Conservation (phyloP, 2,888 invertebrate genomes). For the Euzophera pinguis region DNA sequence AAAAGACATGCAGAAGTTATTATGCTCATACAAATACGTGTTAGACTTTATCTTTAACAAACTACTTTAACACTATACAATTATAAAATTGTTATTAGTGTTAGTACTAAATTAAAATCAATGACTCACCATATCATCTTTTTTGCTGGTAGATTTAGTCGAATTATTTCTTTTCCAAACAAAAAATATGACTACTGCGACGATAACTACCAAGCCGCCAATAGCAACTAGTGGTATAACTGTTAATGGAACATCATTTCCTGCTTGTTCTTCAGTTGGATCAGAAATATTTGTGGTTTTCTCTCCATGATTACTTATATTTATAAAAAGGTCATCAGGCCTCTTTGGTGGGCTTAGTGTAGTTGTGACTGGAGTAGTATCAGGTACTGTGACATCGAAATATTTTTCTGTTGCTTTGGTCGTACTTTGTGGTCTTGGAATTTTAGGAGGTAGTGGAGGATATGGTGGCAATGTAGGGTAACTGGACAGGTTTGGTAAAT, state of each 20-base stretch:
- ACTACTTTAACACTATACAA: neutral
- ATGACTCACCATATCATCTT: constrained; percentile 85
- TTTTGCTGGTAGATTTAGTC: constrained; percentile 82
- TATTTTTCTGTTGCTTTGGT: constrained; percentile 52
- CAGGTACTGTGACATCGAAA: constrained; percentile 52
- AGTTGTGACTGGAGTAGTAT: constrained; percentile 44
- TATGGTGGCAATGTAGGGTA: neutral
- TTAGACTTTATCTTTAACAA: neutral
- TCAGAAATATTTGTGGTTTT: constrained; percentile 42
- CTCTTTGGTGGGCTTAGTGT: constrained; percentile 44
- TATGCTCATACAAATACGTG: too few relatives aligned
- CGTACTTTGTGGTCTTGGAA: constrained; percentile 40
- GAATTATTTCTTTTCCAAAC: constrained; percentile 85
- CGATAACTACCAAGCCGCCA: constrained; percentile 83
- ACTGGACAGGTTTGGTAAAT: neutral
- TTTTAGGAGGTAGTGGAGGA: constrained; percentile 39
- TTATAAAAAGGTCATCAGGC: constrained; percentile 43
- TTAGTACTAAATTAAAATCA: neutral
- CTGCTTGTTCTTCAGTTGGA: constrained; percentile 55
- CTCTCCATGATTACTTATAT: constrained; percentile 32
- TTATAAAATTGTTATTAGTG: too few relatives aligned
- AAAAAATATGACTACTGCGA: constrained; percentile 83
- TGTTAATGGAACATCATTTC: constrained; percentile 80
- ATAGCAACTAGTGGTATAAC: constrained; percentile 86
- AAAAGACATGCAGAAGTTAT: too few relatives aligned